These are phyloP conservation scores for Molanna angustata DNA, from an alignment of 2,888 invertebrate genomes.

Conservation along the genomic window DNA sequence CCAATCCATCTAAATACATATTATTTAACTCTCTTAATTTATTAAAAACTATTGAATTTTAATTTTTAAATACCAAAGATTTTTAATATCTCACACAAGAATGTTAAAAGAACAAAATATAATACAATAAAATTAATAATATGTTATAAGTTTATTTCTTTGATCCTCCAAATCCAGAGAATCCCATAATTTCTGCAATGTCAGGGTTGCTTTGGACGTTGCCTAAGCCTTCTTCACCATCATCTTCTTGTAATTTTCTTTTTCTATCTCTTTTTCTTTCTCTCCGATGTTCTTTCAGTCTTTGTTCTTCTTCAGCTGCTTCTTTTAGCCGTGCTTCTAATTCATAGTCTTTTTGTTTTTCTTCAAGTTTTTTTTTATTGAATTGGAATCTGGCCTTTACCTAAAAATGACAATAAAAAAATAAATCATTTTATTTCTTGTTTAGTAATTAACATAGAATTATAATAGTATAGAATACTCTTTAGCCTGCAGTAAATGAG, in stretches of 20 bases:
- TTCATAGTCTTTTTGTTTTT: constrained; percentile 95
- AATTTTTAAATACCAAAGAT: too few relatives aligned
- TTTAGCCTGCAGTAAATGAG: too few relatives aligned
- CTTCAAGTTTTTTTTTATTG: constrained; percentile 92
- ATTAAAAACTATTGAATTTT: too few relatives aligned
- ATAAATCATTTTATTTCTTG: background rate
- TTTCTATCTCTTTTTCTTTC: constrained; percentile 89
- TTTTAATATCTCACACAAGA: too few relatives aligned
- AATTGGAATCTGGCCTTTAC: constrained; percentile 87
- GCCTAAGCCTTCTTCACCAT: constrained; percentile 52
- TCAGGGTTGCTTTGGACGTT: constrained; percentile 63
- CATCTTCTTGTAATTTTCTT: constrained; percentile 71
- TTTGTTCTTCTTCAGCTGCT: constrained; percentile 91
- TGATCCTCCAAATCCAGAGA: constrained; percentile 85
- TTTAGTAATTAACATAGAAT: background rate
- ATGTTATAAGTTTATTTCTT: constrained; percentile 60
- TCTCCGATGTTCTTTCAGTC: constrained; percentile 77
- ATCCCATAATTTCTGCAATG: constrained; percentile 92
- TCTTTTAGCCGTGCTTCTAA: constrained; percentile 87
- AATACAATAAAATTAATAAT: too few relatives aligned
- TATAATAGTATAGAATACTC: too few relatives aligned
- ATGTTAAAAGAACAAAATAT: too few relatives aligned
- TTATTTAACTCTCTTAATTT: too few relatives aligned
- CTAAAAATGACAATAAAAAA: constrained; percentile 36
- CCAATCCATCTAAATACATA: too few relatives aligned